Evolutionary conservation across 1,140 invertebrate species (phyloP).

Genomic region (Plectrocnemia conspersa): DNA sequence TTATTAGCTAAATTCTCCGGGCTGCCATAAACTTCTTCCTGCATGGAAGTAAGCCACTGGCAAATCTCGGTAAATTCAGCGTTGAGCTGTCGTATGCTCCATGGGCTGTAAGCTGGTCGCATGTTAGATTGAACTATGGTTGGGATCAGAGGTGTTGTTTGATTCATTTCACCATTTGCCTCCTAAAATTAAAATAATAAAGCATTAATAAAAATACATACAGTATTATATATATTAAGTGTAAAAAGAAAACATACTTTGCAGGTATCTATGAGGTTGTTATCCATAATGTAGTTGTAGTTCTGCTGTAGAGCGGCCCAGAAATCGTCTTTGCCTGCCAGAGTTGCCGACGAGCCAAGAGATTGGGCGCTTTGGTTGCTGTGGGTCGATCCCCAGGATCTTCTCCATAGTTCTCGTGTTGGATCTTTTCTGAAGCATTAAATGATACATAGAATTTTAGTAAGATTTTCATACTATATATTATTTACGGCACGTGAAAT

Average conservation of each 20-base stretch:
- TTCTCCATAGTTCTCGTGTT: conserved; percentile 59
- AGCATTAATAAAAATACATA: neutral
- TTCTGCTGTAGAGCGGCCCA: conserved; percentile 83
- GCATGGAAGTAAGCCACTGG: conserved; percentile 73
- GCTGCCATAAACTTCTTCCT: conserved; percentile 69
- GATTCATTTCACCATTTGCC: conserved; percentile 69
- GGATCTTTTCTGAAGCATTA: conserved; percentile 51
- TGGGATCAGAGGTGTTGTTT: conserved; percentile 46
- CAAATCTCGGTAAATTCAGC: conserved; percentile 76
- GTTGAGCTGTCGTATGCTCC: conserved; percentile 72
- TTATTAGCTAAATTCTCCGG: conserved; percentile 66
- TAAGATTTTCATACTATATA: no score
- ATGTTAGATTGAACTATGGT: conserved; percentile 42
- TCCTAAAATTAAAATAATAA: conserved; percentile 54
- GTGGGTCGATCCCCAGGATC: conserved; percentile 64
- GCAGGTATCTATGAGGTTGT: conserved; percentile 84
- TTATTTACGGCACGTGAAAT: no score
- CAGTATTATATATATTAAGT: neutral
- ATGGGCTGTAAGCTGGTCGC: conserved; percentile 50
- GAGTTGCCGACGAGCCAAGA: conserved; percentile 48
- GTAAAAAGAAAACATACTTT: conserved; percentile 38
- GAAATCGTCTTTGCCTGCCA: conserved; percentile 69
- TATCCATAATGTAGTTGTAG: conserved; percentile 93
- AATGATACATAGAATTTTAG: conserved; percentile 18
- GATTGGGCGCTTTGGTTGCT: conserved; percentile 55